These are phyloP conservation scores for Axinella damicornis DNA, from an alignment of 37 sponge, comb jelly and placozoan genomes.

Conservation along the genomic window DNA sequence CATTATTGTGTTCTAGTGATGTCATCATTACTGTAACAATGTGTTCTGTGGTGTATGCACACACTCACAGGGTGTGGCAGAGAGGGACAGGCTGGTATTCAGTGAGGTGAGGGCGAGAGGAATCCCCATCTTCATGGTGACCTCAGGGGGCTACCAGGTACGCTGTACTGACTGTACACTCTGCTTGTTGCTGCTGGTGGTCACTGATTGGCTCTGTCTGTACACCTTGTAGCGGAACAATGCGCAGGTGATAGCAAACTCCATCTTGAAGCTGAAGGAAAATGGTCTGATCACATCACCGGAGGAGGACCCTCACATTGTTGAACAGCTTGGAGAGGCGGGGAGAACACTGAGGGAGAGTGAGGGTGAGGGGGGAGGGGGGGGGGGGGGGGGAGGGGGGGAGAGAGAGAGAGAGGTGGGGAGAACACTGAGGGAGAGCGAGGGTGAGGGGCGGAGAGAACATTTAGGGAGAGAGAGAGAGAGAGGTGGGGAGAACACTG, in stretches of 20 bases:
- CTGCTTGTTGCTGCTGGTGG: too few relatives aligned
- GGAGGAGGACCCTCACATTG: conserved; percentile 36
- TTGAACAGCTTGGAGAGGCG: conserved; percentile 13
- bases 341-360: too few relatives aligned
- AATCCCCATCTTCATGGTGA: conserved; percentile 94
- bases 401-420: too few relatives aligned
- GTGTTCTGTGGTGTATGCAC: too few relatives aligned
- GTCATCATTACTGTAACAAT: too few relatives aligned
- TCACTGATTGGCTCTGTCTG: too few relatives aligned
- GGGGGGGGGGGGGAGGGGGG: too few relatives aligned
- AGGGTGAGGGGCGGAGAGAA: not conserved
- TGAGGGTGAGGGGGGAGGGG: too few relatives aligned
- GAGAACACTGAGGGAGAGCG: not conserved
- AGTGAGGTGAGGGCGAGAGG: conserved; percentile 38
- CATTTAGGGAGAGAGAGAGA: not conserved
- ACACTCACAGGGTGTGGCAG: conserved; percentile 68
- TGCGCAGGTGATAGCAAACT: conserved; percentile 83
- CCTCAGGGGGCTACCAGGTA: conserved; percentile 92
- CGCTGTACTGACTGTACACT: not conserved
- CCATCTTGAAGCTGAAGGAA: conserved; percentile 69
- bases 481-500: not conserved
- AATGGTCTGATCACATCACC: conserved; percentile 67
- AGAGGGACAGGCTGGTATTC: conserved; percentile 86
- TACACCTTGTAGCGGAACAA: conserved; percentile 60
- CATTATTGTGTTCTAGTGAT: too few relatives aligned